A percentile compares a stretch with the other conserved stretches of the same genome.
phyloP scores from a whole-genome alignment of 1,140 invertebrate species.

The Papilio glaucus region DNA sequence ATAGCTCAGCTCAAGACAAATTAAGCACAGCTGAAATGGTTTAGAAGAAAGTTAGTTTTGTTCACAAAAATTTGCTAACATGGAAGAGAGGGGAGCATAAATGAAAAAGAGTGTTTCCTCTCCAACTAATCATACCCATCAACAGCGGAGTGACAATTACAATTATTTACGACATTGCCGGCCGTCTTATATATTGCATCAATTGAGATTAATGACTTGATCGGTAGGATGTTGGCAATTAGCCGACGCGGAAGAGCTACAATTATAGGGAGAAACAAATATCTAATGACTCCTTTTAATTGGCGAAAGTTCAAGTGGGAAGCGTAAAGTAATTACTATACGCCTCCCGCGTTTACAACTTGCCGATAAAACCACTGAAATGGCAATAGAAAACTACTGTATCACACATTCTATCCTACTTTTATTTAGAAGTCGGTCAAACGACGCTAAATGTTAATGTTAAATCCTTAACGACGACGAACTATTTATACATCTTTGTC shows the following conservation, averaged over 20 bases:
- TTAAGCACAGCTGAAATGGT: too few species aligned
- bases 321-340: conserved; percentile 48
- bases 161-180: conserved; percentile 19
- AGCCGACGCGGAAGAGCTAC: conserved; percentile 64
- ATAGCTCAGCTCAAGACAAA: too few species aligned
- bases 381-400: conserved; percentile 3
- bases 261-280: conserved; percentile 65
- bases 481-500: too few species aligned
- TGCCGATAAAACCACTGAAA: background rate
- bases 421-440: background rate
- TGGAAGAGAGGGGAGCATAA: background rate
- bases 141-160: conserved; percentile 26
- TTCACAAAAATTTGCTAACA: background rate
- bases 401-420: background rate
- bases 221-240: conserved; percentile 71
- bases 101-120: background rate
- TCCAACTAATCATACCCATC: conserved; percentile 17
- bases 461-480: too few species aligned
- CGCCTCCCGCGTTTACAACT: conserved; percentile 19
- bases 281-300: conserved; percentile 48
- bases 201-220: conserved; percentile 49
- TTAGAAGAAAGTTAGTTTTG: background rate
- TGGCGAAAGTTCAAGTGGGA: conserved; percentile 63
- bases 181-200: conserved; percentile 25
- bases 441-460: background rate